Evolutionary conservation across 2,797 vertebrate genomes (phyloP), one percentile per base, ranked within the genome.

Genomic region (Nyctalus aviator): DNA sequence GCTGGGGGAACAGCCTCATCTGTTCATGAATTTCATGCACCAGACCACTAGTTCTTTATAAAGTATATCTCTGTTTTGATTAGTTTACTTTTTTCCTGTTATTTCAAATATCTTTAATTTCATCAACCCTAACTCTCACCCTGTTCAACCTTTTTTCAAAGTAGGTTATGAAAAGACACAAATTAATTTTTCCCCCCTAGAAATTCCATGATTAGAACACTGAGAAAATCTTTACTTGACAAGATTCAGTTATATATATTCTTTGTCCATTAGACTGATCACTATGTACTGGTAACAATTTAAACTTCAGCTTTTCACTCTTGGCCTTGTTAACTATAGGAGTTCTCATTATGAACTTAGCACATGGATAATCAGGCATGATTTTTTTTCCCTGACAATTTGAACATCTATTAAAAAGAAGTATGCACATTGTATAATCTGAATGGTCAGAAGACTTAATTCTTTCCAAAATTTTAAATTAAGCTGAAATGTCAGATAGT

Each of bases 401-500:
- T 79, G 69, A 62, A 50, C 57, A 94, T 82, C n/a, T 94, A 82
- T 87, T 79, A 55, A 25, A 53, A 86, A 84, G 37, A 23, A 30
- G 35, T 93, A 78, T 93, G 88, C 41, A 64, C 59, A 88, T 96
- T 96, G 95, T 94, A 81, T 86, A 90, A 69, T 82, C 32, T 83
- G 89, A 95, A 69, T 37, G 93, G 66, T 62, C 27, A 95, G 77
- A 83, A 90, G 2, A 9, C 59, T 87, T 95, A 88, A 91, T 96
- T 95, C 59, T 76, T 96, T 93, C 46, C 64, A 77, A 57, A 95
- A 93, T 23, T 27, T 55, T 93, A 86, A 95, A 90, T 96, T 95
- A 82, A 77, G 18, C 41, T 89, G 32, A 90, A 92, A 93, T 97
- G 12, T 35, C 50, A 84, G 0, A 90, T 78, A 93, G 0, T 83